Evolutionary conservation across 2,888 invertebrate genomes (phyloP).

Genomic region (Drosophila infuscata): DNA sequence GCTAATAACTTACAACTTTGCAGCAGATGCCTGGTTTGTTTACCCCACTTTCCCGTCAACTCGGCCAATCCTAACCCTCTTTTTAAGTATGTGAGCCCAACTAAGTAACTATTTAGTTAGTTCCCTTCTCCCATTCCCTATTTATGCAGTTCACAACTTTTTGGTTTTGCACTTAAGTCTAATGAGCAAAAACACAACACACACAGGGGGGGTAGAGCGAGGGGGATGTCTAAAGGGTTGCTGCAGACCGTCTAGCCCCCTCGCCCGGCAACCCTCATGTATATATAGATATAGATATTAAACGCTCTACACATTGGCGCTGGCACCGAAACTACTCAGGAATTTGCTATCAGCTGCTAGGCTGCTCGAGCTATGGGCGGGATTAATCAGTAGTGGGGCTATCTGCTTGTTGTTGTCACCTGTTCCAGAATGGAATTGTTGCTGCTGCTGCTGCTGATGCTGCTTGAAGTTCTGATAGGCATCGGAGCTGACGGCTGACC

Average conservation of each 20-base stretch:
- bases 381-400: constrained; percentile 50
- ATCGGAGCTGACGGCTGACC: constrained; percentile 84
- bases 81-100: constrained; percentile 5
- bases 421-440: constrained; percentile 65
- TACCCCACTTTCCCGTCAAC: constrained; percentile 13
- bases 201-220: background rate
- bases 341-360: constrained; percentile 82
- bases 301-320: constrained; percentile 83
- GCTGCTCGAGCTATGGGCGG: constrained; percentile 68
- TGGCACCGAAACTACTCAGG: constrained; percentile 85
- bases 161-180: constrained; percentile 48
- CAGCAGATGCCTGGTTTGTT: background rate
- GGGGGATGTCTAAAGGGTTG: background rate
- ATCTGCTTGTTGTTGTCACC: constrained; percentile 73
- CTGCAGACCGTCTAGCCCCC: background rate
- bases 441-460: constrained; percentile 74
- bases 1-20: background rate
- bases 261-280: background rate
- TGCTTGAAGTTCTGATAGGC: constrained; percentile 83
- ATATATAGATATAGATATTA: background rate
- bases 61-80: constrained; percentile 16
- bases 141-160: constrained; percentile 36
- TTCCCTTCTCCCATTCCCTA: background rate
- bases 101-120: constrained; percentile 13
- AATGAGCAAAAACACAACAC: constrained; percentile 67